Conservation (phyloP, 2,797 vertebrate genomes). For the Odontamblyopus rebecca region DNA sequence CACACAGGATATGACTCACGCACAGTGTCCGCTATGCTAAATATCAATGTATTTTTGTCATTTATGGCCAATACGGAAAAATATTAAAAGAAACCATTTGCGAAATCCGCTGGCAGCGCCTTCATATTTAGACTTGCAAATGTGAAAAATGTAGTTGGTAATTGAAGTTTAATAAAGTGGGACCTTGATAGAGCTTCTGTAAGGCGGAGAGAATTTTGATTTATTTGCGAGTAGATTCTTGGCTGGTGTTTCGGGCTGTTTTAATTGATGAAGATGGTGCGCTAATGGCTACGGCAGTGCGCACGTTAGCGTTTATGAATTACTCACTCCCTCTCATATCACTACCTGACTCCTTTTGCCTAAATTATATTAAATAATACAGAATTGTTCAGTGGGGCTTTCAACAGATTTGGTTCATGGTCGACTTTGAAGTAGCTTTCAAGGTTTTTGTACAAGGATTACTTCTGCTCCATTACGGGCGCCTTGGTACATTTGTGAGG, state of each 20-base stretch:
- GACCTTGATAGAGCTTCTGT: conserved; percentile 3
- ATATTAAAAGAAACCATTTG: background rate
- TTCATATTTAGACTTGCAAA: background rate
- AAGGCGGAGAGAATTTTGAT: conserved; percentile 24
- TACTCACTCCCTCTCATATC: background rate
- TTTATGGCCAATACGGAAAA: background rate
- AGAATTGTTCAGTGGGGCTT: background rate
- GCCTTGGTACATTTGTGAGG: background rate
- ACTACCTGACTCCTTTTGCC: background rate
- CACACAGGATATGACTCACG: no score
- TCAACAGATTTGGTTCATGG: background rate
- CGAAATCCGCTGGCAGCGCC: background rate
- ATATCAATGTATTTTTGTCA: background rate
- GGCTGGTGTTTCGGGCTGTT: background rate
- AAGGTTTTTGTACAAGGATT: background rate
- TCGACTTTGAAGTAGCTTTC: background rate
- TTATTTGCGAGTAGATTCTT: conserved; percentile 21
- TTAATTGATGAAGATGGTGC: conserved; percentile 24
- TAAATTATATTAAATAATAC: conserved; percentile 1
- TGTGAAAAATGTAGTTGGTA: background rate
- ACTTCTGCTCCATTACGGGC: background rate
- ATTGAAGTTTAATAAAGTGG: background rate
- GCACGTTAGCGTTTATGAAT: background rate
- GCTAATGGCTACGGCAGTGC: background rate
- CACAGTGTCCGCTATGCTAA: background rate